These are phyloP conservation scores for Fukomys damarensis DNA, from an alignment of 2,113 vertebrate genomes.

Conservation along the genomic window DNA sequence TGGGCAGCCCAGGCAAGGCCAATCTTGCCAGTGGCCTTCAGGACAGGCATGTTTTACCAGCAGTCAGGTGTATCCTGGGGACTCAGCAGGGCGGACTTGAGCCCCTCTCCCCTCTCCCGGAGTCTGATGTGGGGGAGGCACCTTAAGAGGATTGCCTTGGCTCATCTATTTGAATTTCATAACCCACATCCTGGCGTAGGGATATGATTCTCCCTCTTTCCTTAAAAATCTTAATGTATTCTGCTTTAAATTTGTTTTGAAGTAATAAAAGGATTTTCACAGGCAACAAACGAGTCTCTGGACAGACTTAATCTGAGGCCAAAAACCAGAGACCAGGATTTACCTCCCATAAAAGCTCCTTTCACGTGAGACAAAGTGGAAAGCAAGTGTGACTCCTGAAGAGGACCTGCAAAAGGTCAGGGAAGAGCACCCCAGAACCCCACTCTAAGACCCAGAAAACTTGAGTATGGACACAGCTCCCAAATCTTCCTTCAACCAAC, in stretches of 20 bases:
- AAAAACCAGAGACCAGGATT: constrained; percentile 73
- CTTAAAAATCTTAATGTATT: constrained; percentile 83
- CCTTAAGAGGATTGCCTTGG: constrained; percentile 83
- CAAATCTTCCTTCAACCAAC: background rate
- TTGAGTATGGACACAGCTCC: background rate
- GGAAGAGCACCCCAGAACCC: background rate
- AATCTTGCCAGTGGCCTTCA: background rate
- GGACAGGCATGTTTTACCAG: background rate
- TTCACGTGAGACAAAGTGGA: constrained; percentile 71
- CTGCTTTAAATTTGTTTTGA: constrained; percentile 83
- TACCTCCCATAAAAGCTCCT: constrained; percentile 66
- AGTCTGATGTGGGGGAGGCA: background rate
- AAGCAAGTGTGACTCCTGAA: constrained; percentile 27
- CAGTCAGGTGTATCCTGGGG: background rate
- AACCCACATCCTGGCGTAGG: constrained; percentile 79
- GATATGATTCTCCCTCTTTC: constrained; percentile 81
- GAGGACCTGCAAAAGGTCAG: background rate
- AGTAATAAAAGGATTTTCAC: constrained; percentile 84
- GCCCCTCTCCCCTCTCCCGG: background rate
- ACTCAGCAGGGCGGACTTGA: background rate
- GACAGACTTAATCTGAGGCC: constrained; percentile 76
- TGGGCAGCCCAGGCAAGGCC: background rate
- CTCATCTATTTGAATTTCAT: constrained; percentile 85
- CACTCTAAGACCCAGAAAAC: background rate
- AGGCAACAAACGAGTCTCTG: constrained; percentile 77